phyloP scores from a whole-genome alignment of 2,888 invertebrate genomes.

The Malacosoma neustria region DNA sequence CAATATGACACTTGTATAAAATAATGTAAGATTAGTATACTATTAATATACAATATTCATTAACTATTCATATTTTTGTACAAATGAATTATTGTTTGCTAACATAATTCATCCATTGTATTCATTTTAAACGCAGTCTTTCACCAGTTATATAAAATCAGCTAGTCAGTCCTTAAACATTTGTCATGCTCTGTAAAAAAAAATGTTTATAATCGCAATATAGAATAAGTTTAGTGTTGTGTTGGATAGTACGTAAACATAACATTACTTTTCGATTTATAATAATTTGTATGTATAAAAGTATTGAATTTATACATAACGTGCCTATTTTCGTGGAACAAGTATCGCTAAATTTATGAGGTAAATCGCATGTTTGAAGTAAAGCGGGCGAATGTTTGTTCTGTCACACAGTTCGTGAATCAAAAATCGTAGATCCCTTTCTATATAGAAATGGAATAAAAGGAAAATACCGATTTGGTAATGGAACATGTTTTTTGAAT shows the following conservation, averaged over 20 bases:
- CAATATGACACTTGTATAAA: slow-evolving; percentile 62
- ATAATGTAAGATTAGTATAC: slow-evolving; percentile 29
- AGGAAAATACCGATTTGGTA: too few species aligned
- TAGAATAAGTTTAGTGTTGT: background rate
- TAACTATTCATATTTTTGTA: slow-evolving; percentile 50
- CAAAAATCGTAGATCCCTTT: too few species aligned
- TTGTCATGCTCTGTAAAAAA: slow-evolving; percentile 13
- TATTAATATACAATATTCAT: slow-evolving; percentile 19
- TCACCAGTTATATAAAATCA: too few species aligned
- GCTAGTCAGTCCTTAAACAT: slow-evolving; percentile 44
- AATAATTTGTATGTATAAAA: slow-evolving; percentile 25
- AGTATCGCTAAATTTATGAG: slow-evolving; percentile 1
- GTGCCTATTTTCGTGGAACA: slow-evolving; percentile 5
- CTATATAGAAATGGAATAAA: too few species aligned
- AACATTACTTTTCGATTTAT: slow-evolving; percentile 9
- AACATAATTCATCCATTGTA: too few species aligned
- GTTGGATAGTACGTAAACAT: background rate
- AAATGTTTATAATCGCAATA: background rate
- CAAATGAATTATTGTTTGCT: slow-evolving; percentile 35
- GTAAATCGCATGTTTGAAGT: too few species aligned
- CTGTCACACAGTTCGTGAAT: too few species aligned
- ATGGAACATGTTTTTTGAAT: too few species aligned
- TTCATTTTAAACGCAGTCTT: too few species aligned
- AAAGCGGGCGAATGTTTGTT: too few species aligned
- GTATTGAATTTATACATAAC: slow-evolving; percentile 18